phyloP scores from a whole-genome alignment of 92 coral and sea anemone species.

The Desmophyllum pertusum region DNA sequence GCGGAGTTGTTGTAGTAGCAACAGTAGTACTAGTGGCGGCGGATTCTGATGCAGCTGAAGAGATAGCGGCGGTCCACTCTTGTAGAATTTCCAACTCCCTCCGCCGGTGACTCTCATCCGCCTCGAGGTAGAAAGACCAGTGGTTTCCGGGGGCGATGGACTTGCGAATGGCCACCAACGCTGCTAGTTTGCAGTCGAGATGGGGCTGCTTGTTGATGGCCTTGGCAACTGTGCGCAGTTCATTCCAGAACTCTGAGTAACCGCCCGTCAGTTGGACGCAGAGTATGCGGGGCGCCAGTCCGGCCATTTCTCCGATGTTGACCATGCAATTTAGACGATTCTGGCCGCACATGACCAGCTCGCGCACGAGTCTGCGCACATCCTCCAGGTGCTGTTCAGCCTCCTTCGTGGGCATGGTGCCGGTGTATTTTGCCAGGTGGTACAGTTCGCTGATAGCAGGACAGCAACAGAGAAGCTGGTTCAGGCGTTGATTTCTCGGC shows the following conservation, averaged over 20 bases:
- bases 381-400: neutral
- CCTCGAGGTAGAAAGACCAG: slow-evolving; percentile 15
- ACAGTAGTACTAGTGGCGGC: too few relatives aligned
- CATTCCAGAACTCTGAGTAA: slow-evolving; percentile 13
- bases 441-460: neutral
- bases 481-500: neutral
- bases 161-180: slow-evolving; percentile 7
- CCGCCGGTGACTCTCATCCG: neutral
- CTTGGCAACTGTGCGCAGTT: slow-evolving; percentile 29
- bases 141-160: neutral
- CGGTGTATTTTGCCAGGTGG: neutral
- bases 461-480: neutral
- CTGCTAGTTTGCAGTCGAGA: slow-evolving; percentile 19
- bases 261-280: slow-evolving; percentile 14
- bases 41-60: neutral
- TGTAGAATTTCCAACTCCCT: neutral
- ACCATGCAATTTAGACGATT: slow-evolving; percentile 1
- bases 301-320: slow-evolving; percentile 1
- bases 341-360: neutral
- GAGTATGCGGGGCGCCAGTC: neutral
- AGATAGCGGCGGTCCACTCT: neutral
- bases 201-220: slow-evolving; percentile 24
- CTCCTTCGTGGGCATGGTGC: neutral
- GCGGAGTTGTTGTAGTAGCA: too few relatives aligned
- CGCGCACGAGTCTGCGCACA: neutral